Conservation (phyloP, 2,113 vertebrate species). For the Marmota flaviventris region DNA sequence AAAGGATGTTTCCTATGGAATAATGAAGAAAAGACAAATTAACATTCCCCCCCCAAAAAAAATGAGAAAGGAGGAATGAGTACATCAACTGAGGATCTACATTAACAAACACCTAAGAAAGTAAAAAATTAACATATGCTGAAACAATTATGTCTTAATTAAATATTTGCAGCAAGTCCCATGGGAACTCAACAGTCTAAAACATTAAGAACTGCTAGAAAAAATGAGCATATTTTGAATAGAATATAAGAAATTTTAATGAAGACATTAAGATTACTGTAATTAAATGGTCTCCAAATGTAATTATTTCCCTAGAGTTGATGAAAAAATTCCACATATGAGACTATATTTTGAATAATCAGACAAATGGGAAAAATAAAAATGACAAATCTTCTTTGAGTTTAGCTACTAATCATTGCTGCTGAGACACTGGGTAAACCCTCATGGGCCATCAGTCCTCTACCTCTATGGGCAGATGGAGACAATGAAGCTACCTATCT, state of each 20-base stretch:
- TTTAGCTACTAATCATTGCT: neutral
- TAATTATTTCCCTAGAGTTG: constrained; percentile 41
- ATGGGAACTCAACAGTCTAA: neutral
- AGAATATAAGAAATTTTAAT: constrained; percentile 54
- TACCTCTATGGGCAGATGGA: neutral
- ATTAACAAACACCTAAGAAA: neutral
- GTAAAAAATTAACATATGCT: constrained; percentile 55
- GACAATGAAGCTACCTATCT: neutral
- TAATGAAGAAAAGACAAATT: constrained; percentile 19
- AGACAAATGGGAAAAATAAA: neutral
- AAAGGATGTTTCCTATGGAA: neutral
- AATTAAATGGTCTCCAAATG: constrained; percentile 57
- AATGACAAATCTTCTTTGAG: neutral
- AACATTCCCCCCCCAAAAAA: neutral
- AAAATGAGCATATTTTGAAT: constrained; percentile 55
- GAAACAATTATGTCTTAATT: constrained; percentile 64
- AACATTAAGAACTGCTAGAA: constrained; percentile 54
- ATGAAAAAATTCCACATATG: constrained; percentile 4
- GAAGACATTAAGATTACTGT: constrained; percentile 48
- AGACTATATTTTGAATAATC: neutral
- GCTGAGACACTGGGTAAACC: neutral
- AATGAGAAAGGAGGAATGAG: neutral
- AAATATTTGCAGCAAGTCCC: constrained; percentile 37
- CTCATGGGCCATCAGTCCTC: neutral
- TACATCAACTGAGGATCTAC: neutral